phyloP scores from a whole-genome alignment of 2,888 invertebrate species.

The Andrena fulva region DNA sequence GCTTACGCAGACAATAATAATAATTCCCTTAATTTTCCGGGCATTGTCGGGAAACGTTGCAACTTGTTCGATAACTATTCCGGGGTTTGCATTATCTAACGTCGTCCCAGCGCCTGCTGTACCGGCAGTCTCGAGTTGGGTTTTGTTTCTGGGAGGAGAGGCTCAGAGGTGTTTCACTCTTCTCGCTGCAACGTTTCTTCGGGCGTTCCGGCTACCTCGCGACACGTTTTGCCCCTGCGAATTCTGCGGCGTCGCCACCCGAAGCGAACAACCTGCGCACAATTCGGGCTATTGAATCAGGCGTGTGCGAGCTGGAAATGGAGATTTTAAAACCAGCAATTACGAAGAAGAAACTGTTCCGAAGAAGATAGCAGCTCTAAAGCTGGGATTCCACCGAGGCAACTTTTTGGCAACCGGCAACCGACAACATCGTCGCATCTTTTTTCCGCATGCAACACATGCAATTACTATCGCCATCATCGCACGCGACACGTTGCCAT shows the following conservation, averaged over 20 bases:
- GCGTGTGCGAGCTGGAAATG: too few relatives aligned
- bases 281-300: background rate
- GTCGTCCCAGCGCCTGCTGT: conserved; percentile 1
- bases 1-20: conserved; percentile 40
- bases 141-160: conserved; percentile 1
- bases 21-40: conserved; percentile 57
- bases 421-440: too few relatives aligned
- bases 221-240: background rate
- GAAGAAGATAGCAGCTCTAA: too few relatives aligned
- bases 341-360: too few relatives aligned
- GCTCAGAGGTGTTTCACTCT: background rate
- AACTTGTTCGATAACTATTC: conserved; percentile 59
- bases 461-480: too few relatives aligned
- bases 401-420: too few relatives aligned
- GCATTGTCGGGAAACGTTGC: conserved; percentile 50
- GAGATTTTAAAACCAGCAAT: too few relatives aligned
- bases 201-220: background rate
- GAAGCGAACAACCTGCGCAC: background rate
- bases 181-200: conserved; percentile 21
- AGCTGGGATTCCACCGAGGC: too few relatives aligned
- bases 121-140: conserved; percentile 1
- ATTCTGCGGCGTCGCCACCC: background rate
- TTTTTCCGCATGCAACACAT: too few relatives aligned
- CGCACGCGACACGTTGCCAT: too few relatives aligned
- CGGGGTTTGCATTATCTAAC: conserved; percentile 44